Evolutionary conservation across 2,888 invertebrate species (phyloP).

Genomic region (Cecidostiba fungosa): DNA sequence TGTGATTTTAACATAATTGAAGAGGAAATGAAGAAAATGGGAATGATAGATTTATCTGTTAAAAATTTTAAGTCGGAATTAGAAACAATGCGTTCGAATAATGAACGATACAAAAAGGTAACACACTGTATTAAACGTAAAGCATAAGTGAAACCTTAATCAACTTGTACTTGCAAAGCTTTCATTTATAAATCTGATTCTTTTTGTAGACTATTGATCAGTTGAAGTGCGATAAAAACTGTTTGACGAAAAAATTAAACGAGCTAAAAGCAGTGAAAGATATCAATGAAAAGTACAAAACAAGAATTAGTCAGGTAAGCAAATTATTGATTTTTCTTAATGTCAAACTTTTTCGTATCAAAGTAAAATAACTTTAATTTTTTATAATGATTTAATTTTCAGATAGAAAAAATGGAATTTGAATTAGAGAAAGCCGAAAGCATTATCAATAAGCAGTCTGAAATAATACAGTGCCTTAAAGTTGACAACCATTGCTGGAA

Average conservation of each 20-base stretch:
- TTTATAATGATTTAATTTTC: background rate
- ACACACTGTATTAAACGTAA: background rate
- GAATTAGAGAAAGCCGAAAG: too few relatives aligned
- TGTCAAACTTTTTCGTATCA: background rate
- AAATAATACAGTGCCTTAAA: too few relatives aligned
- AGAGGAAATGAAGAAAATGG: slow-evolving; percentile 68
- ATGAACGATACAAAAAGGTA: slow-evolving; percentile 54
- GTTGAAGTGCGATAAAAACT: slow-evolving; percentile 62
- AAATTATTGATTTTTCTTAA: slow-evolving; percentile 13
- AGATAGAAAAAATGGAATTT: background rate
- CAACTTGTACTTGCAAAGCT: too few relatives aligned
- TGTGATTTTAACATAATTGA: slow-evolving; percentile 71
- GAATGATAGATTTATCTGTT: slow-evolving; percentile 39
- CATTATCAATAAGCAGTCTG: too few relatives aligned
- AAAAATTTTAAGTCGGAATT: slow-evolving; percentile 65
- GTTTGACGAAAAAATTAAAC: slow-evolving; percentile 59
- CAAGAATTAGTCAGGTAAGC: slow-evolving; percentile 31
- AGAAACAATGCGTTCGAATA: slow-evolving; percentile 65
- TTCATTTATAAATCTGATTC: background rate
- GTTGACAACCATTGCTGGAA: too few relatives aligned
- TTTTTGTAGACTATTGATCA: slow-evolving; percentile 62
- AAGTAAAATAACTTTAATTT: background rate
- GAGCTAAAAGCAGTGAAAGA: slow-evolving; percentile 59
- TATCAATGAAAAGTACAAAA: background rate
- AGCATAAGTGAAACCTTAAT: too few relatives aligned